Conservation (phyloP, 2,113 vertebrate genomes). For the Brevimyrus niger region DNA sequence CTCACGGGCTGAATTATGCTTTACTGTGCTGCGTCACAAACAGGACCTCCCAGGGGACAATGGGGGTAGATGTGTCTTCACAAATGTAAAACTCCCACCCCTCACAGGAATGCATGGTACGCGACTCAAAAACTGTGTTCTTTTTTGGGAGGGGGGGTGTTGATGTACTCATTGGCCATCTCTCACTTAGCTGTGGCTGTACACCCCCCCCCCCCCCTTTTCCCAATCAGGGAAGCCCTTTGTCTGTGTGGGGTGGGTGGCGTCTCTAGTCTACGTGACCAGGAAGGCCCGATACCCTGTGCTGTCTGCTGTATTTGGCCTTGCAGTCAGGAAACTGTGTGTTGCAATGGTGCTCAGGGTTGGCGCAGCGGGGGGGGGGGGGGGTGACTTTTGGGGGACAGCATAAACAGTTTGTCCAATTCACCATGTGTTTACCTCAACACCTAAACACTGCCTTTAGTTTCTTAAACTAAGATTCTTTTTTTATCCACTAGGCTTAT, state of each 20-base stretch:
- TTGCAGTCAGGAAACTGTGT: constrained; percentile 28
- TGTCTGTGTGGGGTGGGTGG: background rate
- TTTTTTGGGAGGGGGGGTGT: constrained; percentile 46
- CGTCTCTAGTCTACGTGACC: background rate
- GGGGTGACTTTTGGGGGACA: constrained; percentile 3
- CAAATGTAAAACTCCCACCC: constrained; percentile 50
- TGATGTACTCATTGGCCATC: constrained; percentile 57
- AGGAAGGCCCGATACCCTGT: background rate
- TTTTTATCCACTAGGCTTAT: constrained; percentile 13
- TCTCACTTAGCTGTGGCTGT: constrained; percentile 41
- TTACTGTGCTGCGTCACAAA: background rate
- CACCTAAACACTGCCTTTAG: constrained; percentile 58
- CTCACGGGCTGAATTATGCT: background rate
- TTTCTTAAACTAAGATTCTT: constrained; percentile 27
- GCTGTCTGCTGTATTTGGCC: constrained; percentile 20
- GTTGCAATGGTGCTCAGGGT: background rate
- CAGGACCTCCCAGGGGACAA: background rate
- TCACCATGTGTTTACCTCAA: constrained; percentile 61
- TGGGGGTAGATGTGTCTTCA: background rate
- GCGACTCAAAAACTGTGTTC: constrained; percentile 58
- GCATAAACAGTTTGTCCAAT: constrained; percentile 67
- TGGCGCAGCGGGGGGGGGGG: background rate
- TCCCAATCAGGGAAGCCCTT: background rate
- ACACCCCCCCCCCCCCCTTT: background rate
- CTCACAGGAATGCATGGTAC: constrained; percentile 51